Evolutionary conservation across 2,797 vertebrate genomes (phyloP), one percentile per base, ranked within the genome.

Genomic region (Dipus sagitta): DNA sequence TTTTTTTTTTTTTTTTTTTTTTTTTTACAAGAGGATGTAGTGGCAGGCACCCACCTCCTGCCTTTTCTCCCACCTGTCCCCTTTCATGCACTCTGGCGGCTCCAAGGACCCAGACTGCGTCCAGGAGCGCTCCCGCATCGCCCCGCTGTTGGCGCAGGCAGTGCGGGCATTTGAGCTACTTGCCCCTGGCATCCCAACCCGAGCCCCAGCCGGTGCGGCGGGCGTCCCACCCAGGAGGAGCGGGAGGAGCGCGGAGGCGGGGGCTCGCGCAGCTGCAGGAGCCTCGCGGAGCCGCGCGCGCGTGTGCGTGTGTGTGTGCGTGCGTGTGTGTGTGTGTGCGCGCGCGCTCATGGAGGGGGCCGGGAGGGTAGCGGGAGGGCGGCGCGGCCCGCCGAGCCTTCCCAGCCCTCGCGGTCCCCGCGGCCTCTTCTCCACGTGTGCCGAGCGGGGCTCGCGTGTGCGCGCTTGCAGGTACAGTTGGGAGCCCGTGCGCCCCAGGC

Each of bases 181-280:
- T 72, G 38, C 77, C 82, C 13, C 68, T 71, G 52, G 67, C 24
- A 42, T 62, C 62, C 13, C 1, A 3, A 79, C 60, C 1, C 0
- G 32, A 77, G 52, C 71, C 65, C 84, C 58, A 75, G 85, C 38
- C 67, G 1, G 30, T 30, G 11, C n/a, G 3, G 62, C 38, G 58
- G 3, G 62, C 38, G 58, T 88, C 83, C 89, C 60, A 80, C 65
- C 65, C 34, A 3, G 72, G 84, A 38, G 38, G 38, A 38, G 38
- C 38, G 38, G 38, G 38, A 38, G 38, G 38, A 71, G 62, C 74
- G 52, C 52, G 28, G 54, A 65, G 78, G 68, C 74, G 17, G 83
- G 84, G 75, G 64, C 79, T 91, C 8, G 78, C 68, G 94, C 94
- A 95, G 96, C 95, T 96, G 95, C 94, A 87, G 84, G 93, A 96